Conservation (phyloP, 1,140 invertebrate genomes). For the Ceratina japonica region DNA sequence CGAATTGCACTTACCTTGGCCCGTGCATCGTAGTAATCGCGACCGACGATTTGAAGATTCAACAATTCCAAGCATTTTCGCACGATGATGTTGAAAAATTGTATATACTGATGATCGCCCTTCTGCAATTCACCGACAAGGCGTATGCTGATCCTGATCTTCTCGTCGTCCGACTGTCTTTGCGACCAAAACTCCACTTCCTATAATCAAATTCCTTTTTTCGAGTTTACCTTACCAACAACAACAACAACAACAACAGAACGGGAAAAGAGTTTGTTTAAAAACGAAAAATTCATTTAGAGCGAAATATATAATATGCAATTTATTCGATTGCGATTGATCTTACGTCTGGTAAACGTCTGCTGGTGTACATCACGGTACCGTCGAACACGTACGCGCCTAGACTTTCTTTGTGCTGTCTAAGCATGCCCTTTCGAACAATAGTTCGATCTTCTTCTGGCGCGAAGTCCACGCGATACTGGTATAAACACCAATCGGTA, state of each 20-base stretch:
- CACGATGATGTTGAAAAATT: background rate
- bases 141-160: background rate
- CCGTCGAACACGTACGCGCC: constrained; percentile 80
- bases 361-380: background rate
- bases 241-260: background rate
- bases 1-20: background rate
- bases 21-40: background rate
- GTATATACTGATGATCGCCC: background rate
- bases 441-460: constrained; percentile 86
- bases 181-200: background rate
- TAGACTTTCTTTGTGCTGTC: constrained; percentile 79
- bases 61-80: background rate
- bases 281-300: too few species aligned
- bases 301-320: too few species aligned
- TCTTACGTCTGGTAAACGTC: background rate
- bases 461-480: constrained; percentile 90
- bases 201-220: background rate
- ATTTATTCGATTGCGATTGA: background rate
- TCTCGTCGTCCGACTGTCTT: background rate
- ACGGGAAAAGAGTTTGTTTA: too few species aligned
- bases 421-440: constrained; percentile 82
- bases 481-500: constrained; percentile 88
- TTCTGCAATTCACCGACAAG: background rate
- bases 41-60: background rate
- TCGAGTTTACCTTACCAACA: background rate